These are phyloP conservation scores for Cryptoblepharus egeriae DNA, from an alignment of 2,797 vertebrate species.

Conservation along the genomic window DNA sequence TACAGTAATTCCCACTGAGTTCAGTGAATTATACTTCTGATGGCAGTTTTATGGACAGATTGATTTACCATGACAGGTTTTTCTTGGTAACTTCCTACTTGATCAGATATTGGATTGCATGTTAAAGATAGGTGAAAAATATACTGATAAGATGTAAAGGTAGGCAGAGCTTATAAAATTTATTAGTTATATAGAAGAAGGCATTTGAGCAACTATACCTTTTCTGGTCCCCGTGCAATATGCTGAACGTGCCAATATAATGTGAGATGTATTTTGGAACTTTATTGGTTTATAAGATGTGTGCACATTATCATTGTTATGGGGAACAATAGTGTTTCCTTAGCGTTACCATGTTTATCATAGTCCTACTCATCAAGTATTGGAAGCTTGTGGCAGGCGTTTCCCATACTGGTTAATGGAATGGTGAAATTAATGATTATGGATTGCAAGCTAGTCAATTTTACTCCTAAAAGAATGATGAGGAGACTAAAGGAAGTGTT, in stretches of 20 bases:
- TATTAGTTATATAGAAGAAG: not conserved
- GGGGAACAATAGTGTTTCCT: not conserved
- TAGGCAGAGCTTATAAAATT: not conserved
- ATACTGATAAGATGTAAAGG: not conserved
- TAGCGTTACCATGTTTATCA: no score
- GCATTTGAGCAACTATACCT: not conserved
- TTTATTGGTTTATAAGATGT: not conserved
- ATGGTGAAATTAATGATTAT: not conserved
- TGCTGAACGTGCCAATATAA: not conserved
- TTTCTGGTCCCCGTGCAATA: not conserved
- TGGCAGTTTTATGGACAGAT: no score
- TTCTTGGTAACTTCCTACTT: not conserved
- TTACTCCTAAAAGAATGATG: not conserved
- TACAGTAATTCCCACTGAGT: not conserved
- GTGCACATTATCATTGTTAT: not conserved
- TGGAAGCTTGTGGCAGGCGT: not conserved
- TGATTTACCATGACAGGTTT: not conserved
- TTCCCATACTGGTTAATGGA: not conserved
- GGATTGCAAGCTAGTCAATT: not conserved
- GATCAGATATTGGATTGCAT: not conserved
- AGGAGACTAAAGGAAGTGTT: not conserved
- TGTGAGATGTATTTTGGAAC: not conserved
- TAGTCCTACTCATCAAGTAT: not conserved
- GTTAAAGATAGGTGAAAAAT: not conserved
- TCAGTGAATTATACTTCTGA: not conserved